Conservation (phyloP, 2,797 vertebrate genomes). For the Alcedo atthis region DNA sequence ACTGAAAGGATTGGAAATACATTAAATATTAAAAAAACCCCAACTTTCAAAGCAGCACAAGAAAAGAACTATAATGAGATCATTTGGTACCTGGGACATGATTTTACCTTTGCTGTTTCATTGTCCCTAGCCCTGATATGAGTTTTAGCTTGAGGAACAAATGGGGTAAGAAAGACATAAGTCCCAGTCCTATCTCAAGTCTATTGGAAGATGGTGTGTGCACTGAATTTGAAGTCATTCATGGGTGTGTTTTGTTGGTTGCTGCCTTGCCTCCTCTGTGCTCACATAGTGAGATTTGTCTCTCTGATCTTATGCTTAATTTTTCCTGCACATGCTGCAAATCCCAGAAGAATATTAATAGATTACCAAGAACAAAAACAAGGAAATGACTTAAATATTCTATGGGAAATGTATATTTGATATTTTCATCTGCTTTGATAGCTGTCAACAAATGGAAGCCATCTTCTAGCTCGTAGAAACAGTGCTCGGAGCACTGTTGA, state of each 20-base stretch:
- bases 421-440: not conserved
- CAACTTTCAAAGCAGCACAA: not conserved
- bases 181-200: not conserved
- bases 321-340: not conserved
- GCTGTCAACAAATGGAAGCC: not conserved
- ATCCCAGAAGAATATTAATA: not conserved
- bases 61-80: not conserved
- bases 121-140: not conserved
- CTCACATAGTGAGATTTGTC: not conserved
- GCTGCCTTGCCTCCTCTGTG: not conserved
- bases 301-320: not conserved
- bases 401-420: not conserved
- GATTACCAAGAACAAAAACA: not conserved
- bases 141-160: not conserved
- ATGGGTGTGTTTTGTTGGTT: not conserved
- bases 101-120: not conserved
- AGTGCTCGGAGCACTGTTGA: too few species aligned
- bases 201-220: not conserved
- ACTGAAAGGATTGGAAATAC: not conserved
- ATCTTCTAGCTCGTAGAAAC: not conserved
- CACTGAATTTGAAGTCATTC: not conserved
- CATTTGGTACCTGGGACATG: not conserved
- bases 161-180: not conserved
- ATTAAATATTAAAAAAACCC: not conserved
- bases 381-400: not conserved